These are phyloP conservation scores for Apodemus sylvaticus DNA, from an alignment of 2,113 vertebrate species.

Conservation along the genomic window DNA sequence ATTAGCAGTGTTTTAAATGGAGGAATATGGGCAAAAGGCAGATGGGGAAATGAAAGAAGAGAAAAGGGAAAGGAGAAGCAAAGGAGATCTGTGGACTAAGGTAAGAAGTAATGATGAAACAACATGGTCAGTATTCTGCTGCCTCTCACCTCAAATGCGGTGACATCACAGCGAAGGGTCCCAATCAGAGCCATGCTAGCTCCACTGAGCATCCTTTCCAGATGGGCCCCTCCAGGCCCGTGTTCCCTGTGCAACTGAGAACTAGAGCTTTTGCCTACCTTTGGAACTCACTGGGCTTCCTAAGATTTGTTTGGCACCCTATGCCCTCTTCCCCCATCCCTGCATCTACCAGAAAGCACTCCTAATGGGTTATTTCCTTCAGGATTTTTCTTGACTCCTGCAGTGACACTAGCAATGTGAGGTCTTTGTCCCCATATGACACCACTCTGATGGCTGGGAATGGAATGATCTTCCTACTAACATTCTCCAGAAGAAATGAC, in stretches of 20 bases:
- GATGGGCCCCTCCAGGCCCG: background rate
- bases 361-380: background rate
- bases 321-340: background rate
- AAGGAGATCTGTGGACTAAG: background rate
- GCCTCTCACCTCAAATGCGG: background rate
- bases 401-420: background rate
- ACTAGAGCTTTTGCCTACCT: background rate
- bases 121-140: background rate
- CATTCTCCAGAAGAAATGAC: background rate
- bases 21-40: background rate
- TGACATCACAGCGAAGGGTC: background rate
- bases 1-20: background rate
- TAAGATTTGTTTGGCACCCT: background rate
- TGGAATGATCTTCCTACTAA: background rate
- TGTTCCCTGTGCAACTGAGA: background rate
- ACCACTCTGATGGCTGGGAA: background rate
- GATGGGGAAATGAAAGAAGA: background rate
- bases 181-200: background rate
- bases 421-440: background rate
- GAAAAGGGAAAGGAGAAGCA: background rate
- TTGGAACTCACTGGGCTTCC: background rate
- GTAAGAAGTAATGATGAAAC: background rate
- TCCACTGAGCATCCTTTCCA: background rate
- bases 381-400: background rate
- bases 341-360: background rate